Conservation (phyloP, 2,797 vertebrate species). For the Champsocephalus esox region DNA sequence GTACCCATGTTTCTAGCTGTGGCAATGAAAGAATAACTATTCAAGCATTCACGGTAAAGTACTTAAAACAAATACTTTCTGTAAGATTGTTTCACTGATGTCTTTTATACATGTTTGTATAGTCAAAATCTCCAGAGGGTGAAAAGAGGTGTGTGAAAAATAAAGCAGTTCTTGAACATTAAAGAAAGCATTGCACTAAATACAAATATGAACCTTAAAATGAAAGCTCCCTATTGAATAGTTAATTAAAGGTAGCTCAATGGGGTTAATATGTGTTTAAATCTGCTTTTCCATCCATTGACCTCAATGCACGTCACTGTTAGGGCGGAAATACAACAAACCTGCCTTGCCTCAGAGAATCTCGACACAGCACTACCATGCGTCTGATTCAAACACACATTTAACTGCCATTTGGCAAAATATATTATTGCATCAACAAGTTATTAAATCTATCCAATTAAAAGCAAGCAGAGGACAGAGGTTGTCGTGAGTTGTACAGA, state of each 20-base stretch:
- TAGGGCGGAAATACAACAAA: not conserved
- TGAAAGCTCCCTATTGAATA: too few relatives aligned
- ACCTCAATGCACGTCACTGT: too few relatives aligned
- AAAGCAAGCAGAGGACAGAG: slow-evolving; percentile 9
- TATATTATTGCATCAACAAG: slow-evolving; percentile 34
- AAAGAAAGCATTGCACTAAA: too few relatives aligned
- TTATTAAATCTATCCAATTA: slow-evolving; percentile 40
- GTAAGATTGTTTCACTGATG: too few relatives aligned
- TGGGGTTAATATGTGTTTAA: too few relatives aligned
- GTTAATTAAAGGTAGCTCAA: too few relatives aligned
- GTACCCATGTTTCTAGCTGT: not conserved
- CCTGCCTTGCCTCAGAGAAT: not conserved
- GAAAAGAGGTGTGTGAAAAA: too few relatives aligned
- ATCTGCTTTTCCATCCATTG: too few relatives aligned
- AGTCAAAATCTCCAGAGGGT: too few relatives aligned
- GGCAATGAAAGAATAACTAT: slow-evolving; percentile 5
- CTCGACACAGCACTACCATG: not conserved
- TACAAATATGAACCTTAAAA: too few relatives aligned
- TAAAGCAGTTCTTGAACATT: too few relatives aligned
- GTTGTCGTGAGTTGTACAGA: not conserved
- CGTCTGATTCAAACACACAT: not conserved
- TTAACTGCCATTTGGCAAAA: slow-evolving; percentile 35
- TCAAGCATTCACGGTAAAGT: not conserved
- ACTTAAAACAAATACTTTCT: not conserved
- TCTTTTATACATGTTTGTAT: too few relatives aligned